Evolutionary conservation across 2,113 vertebrate species (phyloP).

Genomic region (human): DNA sequence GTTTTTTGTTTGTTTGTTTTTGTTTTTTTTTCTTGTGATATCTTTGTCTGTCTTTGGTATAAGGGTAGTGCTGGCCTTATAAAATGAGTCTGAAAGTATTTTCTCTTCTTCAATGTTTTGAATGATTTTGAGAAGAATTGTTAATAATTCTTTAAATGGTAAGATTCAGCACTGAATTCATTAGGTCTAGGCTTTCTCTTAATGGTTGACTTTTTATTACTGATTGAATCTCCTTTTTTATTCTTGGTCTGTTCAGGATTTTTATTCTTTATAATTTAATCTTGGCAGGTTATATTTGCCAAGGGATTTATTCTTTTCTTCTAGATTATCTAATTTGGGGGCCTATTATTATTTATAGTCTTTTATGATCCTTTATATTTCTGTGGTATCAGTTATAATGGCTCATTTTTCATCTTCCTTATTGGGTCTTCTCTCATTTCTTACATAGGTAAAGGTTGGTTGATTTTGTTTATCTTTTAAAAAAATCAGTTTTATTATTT

Average conservation of each 20-base stretch:
- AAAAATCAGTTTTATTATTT: neutral
- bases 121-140: neutral
- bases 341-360: neutral
- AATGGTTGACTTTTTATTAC: neutral
- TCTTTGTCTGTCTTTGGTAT: neutral
- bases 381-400: neutral
- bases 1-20: neutral
- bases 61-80: neutral
- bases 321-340: neutral
- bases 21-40: neutral
- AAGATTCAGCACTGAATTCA: neutral
- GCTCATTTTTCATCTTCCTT: neutral
- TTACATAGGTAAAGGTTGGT: neutral
- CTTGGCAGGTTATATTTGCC: neutral
- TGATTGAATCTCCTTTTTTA: neutral
- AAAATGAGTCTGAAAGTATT: neutral
- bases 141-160: neutral
- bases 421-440: neutral
- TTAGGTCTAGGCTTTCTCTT: neutral
- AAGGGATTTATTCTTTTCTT: neutral
- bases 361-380: neutral
- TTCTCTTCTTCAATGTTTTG: neutral
- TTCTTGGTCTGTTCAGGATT: neutral
- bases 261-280: neutral
- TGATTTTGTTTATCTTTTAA: neutral